phyloP scores from a whole-genome alignment of 2,888 invertebrate species.

The Trissolcus japonicus region DNA sequence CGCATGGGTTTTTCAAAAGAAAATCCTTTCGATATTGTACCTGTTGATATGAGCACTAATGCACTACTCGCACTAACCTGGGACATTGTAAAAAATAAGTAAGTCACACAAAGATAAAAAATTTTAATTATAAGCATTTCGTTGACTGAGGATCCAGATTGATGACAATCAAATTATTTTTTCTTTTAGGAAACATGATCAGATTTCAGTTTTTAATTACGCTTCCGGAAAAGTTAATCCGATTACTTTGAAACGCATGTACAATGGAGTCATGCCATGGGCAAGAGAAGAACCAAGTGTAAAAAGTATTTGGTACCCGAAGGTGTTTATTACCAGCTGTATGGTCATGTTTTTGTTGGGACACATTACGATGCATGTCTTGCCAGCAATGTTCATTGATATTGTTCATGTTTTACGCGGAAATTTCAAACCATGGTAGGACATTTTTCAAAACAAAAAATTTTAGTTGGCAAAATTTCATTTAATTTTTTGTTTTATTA shows the following conservation, averaged over 20 bases:
- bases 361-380: slow-evolving; percentile 60
- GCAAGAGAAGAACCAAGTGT: slow-evolving; percentile 42
- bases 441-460: not conserved
- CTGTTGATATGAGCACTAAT: slow-evolving; percentile 65
- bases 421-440: slow-evolving; percentile 64
- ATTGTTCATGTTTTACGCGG: slow-evolving; percentile 55
- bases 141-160: not conserved
- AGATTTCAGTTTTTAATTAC: slow-evolving; percentile 86
- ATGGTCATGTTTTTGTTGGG: slow-evolving; percentile 48
- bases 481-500: not conserved
- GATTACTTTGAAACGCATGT: slow-evolving; percentile 41
- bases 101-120: no score
- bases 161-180: slow-evolving; percentile 8
- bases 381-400: slow-evolving; percentile 64
- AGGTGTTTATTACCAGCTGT: slow-evolving; percentile 20
- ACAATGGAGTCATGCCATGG: slow-evolving; percentile 20
- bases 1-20: slow-evolving; percentile 52
- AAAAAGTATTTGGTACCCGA: slow-evolving; percentile 58
- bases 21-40: slow-evolving; percentile 61
- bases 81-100: slow-evolving; percentile 64
- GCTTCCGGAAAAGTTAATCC: slow-evolving; percentile 86
- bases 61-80: slow-evolving; percentile 62
- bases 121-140: no score
- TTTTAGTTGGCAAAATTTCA: not conserved
- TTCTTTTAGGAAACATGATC: slow-evolving; percentile 55